Conservation (phyloP, 1,140 invertebrate species). For the Marisa cornuarietis region DNA sequence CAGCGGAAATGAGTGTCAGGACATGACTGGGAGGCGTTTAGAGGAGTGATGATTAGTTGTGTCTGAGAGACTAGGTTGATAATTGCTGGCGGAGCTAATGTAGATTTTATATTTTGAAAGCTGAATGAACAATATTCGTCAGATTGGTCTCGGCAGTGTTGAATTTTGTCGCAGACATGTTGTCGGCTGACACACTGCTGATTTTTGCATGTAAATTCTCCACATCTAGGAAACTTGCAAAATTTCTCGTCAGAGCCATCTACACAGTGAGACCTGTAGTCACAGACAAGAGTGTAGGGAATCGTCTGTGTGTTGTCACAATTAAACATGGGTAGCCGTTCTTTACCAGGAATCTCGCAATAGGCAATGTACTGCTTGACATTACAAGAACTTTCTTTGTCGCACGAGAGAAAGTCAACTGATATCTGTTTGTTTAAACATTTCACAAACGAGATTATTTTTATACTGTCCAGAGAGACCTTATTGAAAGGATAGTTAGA, state of each 20-base stretch:
- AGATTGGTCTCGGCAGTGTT: background rate
- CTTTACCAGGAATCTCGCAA: no score
- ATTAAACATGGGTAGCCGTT: background rate
- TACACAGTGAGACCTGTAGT: background rate
- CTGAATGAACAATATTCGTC: background rate
- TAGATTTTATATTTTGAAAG: no score
- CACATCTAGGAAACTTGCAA: background rate
- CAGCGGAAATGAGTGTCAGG: constrained; percentile 3
- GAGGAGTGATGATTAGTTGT: background rate
- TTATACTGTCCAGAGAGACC: no score
- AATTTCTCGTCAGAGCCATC: background rate
- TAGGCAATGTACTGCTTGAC: no score
- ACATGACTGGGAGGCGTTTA: background rate
- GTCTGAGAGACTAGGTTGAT: background rate
- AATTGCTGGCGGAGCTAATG: background rate
- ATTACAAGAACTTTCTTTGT: no score
- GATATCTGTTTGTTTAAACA: no score
- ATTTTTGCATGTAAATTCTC: background rate
- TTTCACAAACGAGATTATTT: no score
- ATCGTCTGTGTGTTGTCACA: constrained; percentile 1
- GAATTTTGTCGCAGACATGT: background rate
- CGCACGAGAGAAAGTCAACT: no score
- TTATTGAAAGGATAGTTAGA: no score
- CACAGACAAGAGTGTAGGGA: constrained; percentile 8
- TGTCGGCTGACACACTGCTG: background rate